Base-by-base conservation (phyloP, 2,797 vertebrate genomes). In the Thripadectes ignobilis region DNA sequence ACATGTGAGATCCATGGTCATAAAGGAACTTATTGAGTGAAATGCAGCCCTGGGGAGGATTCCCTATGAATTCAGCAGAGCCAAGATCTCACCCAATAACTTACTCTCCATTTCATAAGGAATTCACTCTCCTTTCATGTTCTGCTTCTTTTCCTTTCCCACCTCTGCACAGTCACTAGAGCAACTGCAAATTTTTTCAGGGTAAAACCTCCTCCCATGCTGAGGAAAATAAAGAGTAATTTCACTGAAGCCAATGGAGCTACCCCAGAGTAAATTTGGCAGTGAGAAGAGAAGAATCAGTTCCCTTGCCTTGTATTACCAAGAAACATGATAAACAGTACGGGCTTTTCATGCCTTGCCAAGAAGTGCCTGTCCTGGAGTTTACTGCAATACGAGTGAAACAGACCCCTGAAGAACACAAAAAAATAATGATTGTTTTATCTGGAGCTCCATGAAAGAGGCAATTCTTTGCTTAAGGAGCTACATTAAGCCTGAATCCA, bases 371-470 rank as follows among this genome's bases (percentile, higher is more conserved):
- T 90, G 76, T 79, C 63, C 79, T 93, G 77, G 63, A 94, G 93
- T 62, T 89, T 43, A 68, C 77, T 57, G 77, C 85, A 92, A 38
- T 43, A 41, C 65, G 67, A 95, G 65, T 85, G 92, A 94, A 95
- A 95, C 48, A 63, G 71, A 93, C 63, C 83, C 57, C 92, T 77
- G 59, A 90, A 85, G 74, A 95, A 85, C 12, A 92, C 63, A 74
- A 81, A 88, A 49, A 88, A 82, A 45, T 63, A 92, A 95, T 27
- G 38, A 88, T 59, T 95, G 71, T 92, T 96, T 96, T 92, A 86
- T 87, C 88, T 88, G 80, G 94, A 96, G 74, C 65, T 67, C 51
- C 77, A 93, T 96, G 80, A 96, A 95, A 94, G 93, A 78, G 57
- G 74, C 49, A 79, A 87, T 96, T 94, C 89, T 93, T 95, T 62